These are phyloP conservation scores for Bagarius yarrelli DNA, from an alignment of 2,113 vertebrate species.

Conservation along the genomic window DNA sequence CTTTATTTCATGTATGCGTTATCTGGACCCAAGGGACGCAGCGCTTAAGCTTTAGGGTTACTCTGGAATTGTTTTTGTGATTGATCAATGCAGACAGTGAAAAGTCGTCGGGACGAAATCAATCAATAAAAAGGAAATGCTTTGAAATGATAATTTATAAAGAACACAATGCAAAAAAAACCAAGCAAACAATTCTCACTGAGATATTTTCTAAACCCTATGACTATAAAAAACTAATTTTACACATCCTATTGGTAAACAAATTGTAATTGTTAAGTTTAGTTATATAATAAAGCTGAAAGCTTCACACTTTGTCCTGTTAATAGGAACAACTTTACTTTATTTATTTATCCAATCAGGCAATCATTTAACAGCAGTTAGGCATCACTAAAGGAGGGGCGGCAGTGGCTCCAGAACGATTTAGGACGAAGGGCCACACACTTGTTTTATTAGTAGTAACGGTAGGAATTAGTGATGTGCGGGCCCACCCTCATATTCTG, in stretches of 20 bases:
- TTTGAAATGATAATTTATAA: conserved; percentile 6
- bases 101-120: background rate
- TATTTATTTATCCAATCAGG: background rate
- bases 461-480: too few relatives aligned
- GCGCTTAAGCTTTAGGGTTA: background rate
- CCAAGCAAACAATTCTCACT: background rate
- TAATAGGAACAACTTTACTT: background rate
- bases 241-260: too few relatives aligned
- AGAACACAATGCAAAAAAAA: background rate
- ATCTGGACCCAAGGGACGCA: conserved; percentile 4
- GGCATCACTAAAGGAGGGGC: too few relatives aligned
- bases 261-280: background rate
- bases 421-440: too few relatives aligned
- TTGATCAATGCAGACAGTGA: background rate
- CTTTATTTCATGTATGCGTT: conserved; percentile 14
- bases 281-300: background rate
- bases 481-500: too few relatives aligned
- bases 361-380: background rate
- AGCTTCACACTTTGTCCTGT: too few relatives aligned
- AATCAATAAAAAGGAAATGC: conserved; percentile 15
- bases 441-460: too few relatives aligned
- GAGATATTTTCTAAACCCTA: background rate
- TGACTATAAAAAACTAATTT: too few relatives aligned
- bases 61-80: background rate
- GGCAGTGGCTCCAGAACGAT: too few relatives aligned